Conservation (phyloP, 2,797 vertebrate genomes). For the Sebastes steindachneri region DNA sequence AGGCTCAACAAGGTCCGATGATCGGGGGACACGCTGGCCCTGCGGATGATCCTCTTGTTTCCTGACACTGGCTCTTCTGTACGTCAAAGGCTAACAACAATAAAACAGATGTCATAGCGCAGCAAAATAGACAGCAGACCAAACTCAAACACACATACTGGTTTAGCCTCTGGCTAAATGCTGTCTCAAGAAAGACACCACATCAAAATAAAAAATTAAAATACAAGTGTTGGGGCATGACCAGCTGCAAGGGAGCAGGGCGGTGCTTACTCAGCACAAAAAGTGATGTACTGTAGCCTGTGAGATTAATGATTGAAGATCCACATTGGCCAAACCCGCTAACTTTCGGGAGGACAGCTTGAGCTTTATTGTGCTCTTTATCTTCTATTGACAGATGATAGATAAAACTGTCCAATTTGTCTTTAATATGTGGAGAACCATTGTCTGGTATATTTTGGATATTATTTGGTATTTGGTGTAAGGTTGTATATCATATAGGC, state of each 20-base stretch:
- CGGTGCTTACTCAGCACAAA: conserved; percentile 55
- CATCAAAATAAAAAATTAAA: conserved; percentile 7
- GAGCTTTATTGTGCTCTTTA: conserved; percentile 44
- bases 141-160: not conserved
- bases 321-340: conserved; percentile 28
- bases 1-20: not conserved
- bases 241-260: conserved; percentile 22
- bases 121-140: conserved; percentile 4
- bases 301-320: conserved; percentile 63
- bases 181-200: conserved; percentile 6
- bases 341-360: conserved; percentile 27
- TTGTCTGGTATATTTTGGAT: not conserved
- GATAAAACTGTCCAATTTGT: conserved; percentile 32
- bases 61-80: not conserved
- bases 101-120: conserved; percentile 9
- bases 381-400: conserved; percentile 23
- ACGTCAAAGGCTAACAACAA: not conserved
- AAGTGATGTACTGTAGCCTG: conserved; percentile 49
- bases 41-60: not conserved
- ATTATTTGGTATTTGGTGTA: not conserved
- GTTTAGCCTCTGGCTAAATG: conserved; percentile 2
- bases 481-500: not conserved
- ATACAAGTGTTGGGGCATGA: conserved; percentile 25
- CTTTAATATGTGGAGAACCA: conserved; percentile 6
- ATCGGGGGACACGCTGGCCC: not conserved